Evolutionary conservation across 2,113 vertebrate species (phyloP), one percentile per base, ranked within the genome.

Genomic region (Pampusana beccarii): DNA sequence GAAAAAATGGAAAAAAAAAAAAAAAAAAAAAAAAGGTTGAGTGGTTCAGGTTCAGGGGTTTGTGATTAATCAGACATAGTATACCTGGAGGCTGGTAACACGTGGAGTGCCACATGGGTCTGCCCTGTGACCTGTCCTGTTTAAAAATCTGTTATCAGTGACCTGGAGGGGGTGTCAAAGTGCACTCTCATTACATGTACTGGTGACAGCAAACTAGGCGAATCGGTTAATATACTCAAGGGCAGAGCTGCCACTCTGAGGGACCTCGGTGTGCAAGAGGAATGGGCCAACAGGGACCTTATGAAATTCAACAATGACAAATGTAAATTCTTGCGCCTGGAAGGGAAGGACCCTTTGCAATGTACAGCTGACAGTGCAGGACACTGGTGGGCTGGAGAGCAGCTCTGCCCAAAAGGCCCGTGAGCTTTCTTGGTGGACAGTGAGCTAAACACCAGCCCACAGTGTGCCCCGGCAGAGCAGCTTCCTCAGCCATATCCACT

Each of bases 331-430:
- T 48, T 67, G n/a, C 10, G 3, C 23, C 40, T 78, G 20, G 67
- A 42, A 73, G n/a, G n/a, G 60, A 72, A 16, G 31, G 72, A 13
- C 25, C 29, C 16, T 5, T 64, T 72, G 36, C 26, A 42, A 29
- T 0, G 0, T 66, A 15, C 5, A 56, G 33, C 38, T 3, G 3
- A 5, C 50, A 34, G 56, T 23, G 25, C 16, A 24, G 17, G 53
- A 4, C 7, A 10, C 29, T 48, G 42, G 10, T 36, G 42, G 31
- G 21, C n/a, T 44, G 36, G 25, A 67, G 48, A 67, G 25, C 40
- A 81, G 33, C 46, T 70, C 21, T 66, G 62, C n/a, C 0, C 0
- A 28, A 72, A 72, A 62, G 58, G n/a, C 17, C 40, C 3, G 0
- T 0, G 1, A 18, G 33, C 18, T 13, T 5, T 92, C 21, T 25